Evolutionary conservation across 2,888 invertebrate species (phyloP).

Genomic region (Tricholauxania praeusta): DNA sequence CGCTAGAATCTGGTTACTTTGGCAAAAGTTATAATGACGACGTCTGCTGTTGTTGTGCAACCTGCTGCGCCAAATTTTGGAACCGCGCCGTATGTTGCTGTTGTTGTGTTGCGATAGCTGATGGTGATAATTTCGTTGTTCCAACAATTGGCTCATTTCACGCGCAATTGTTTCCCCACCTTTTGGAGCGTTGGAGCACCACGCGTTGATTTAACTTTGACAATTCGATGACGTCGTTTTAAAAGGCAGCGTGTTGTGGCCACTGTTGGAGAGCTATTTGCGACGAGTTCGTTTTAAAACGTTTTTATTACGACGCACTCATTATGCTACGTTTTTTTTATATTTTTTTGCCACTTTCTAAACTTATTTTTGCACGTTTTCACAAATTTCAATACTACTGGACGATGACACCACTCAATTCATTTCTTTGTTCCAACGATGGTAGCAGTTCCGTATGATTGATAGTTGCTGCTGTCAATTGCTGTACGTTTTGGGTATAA

Average conservation of each 20-base stretch:
- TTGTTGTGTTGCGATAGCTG: too few species aligned
- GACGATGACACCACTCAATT: slow-evolving; percentile 2
- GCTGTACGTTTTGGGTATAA: slow-evolving; percentile 9
- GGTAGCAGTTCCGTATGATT: slow-evolving; percentile 1
- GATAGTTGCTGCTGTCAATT: slow-evolving; percentile 14
- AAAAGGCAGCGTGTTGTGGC: slow-evolving; percentile 22
- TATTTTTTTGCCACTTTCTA: slow-evolving; percentile 17
- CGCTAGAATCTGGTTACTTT: too few species aligned
- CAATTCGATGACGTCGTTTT: slow-evolving; percentile 16
- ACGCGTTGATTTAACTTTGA: background rate
- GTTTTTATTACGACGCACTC: slow-evolving; percentile 17
- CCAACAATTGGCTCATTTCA: too few species aligned
- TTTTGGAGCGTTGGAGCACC: slow-evolving; percentile 9
- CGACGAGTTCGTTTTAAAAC: slow-evolving; percentile 1
- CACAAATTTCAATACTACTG: slow-evolving; percentile 11
- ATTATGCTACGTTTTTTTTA: slow-evolving; percentile 4
- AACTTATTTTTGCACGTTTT: background rate
- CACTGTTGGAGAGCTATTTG: slow-evolving; percentile 5
- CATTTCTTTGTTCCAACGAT: background rate
- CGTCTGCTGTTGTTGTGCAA: too few species aligned
- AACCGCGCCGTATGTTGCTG: too few species aligned
- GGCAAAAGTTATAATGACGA: too few species aligned
- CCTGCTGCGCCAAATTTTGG: too few species aligned
- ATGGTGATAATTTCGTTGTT: too few species aligned
- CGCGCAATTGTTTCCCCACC: too few species aligned